Percentiles rank a stretch among this genome's conserved stretches.
These are phyloP conservation scores for Vombatus ursinus DNA, from an alignment of 2,113 vertebrate species.

Conservation along the genomic window DNA sequence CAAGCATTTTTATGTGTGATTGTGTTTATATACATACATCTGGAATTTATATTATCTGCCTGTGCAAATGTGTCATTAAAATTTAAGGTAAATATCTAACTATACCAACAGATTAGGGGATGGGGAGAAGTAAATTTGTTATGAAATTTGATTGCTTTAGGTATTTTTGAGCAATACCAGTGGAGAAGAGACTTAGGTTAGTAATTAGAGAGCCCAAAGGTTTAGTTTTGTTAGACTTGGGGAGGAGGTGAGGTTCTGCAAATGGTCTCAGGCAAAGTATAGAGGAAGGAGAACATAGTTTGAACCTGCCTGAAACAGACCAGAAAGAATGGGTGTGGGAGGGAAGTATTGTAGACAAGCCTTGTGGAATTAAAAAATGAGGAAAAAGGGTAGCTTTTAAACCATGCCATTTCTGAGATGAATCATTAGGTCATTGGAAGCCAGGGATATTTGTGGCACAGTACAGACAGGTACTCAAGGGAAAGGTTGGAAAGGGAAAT, in stretches of 20 bases:
- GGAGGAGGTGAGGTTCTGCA: conserved; percentile 15
- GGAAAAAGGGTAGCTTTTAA: neutral
- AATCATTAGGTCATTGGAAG: neutral
- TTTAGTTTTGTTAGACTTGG: neutral
- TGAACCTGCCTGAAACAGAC: neutral
- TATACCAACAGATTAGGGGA: neutral
- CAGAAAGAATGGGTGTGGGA: neutral
- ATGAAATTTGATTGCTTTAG: neutral
- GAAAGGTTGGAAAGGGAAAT: conserved; percentile 4
- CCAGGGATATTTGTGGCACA: neutral
- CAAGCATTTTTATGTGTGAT: neutral
- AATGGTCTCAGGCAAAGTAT: neutral
- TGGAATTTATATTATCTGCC: neutral
- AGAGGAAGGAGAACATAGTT: neutral
- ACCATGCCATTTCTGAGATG: neutral
- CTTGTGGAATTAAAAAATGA: neutral
- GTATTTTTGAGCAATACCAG: neutral
- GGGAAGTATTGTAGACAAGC: neutral
- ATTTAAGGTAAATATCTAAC: neutral
- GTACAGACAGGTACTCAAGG: neutral
- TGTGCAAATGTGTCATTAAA: neutral
- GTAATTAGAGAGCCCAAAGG: too few relatives aligned
- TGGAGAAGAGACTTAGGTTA: neutral
- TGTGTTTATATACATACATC: neutral
- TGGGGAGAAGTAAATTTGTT: neutral